A percentile compares a stretch with the other conserved stretches of the same genome.
Conservation (phyloP, 2,113 vertebrate species). For the Hyaena hyaena region DNA sequence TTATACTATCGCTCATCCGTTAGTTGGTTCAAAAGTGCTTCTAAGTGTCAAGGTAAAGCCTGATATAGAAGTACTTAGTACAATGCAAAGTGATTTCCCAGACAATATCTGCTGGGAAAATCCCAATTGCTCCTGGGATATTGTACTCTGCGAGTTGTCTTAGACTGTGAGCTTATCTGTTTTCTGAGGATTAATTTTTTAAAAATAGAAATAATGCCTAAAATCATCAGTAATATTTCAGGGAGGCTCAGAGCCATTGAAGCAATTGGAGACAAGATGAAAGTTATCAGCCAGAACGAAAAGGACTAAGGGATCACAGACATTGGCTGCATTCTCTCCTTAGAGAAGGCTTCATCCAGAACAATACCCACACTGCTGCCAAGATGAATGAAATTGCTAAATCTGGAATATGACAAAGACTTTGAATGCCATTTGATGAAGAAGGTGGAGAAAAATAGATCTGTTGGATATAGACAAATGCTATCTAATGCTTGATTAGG, state of each 20-base stretch:
- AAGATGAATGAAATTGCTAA: constrained; percentile 39
- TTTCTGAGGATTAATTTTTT: constrained; percentile 38
- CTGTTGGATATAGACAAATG: neutral
- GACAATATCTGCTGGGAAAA: neutral
- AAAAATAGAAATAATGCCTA: neutral
- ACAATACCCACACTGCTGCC: neutral
- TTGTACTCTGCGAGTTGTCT: neutral
- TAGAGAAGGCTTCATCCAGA: neutral
- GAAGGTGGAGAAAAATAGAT: neutral
- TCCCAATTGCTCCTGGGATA: neutral
- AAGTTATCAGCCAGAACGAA: constrained; percentile 32
- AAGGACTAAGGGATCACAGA: constrained; percentile 13
- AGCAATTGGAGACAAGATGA: constrained; percentile 7
- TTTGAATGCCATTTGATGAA: neutral
- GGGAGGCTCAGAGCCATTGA: neutral
- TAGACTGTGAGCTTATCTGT: neutral
- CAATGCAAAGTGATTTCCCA: neutral
- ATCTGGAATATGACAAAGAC: neutral
- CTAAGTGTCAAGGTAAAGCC: neutral
- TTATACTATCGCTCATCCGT: neutral
- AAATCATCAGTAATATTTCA: neutral
- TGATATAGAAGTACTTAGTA: neutral
- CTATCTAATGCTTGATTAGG: neutral
- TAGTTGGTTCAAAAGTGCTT: neutral
- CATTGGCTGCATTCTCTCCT: neutral